Base-by-base conservation (phyloP, 2,113 vertebrate species). In the Piprites chloris region DNA sequence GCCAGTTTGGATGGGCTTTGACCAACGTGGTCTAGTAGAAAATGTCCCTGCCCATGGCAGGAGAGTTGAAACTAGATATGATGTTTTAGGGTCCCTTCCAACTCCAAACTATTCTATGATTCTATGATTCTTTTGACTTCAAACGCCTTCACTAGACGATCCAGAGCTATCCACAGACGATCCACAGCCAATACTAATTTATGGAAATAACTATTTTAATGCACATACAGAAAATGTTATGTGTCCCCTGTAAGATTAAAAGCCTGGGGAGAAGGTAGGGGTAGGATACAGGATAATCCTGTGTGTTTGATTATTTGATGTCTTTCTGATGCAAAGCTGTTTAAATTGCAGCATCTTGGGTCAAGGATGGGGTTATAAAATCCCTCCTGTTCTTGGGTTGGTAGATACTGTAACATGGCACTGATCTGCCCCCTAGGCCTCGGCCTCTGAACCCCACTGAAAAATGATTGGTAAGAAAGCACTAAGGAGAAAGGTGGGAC, bases 381-480 rank as follows among this genome's bases (percentile, higher is more conserved):
- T 52, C 32, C 20, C 67, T 35, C 1, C 30, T 68, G 56, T 20
- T 87, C 19, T 66, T 50, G n/a, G 35, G 68, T 32, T 26, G 15
- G 42, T 44, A 22, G n/a, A 2, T 24, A 14, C 9, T 33, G 23
- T 17, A 50, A 20, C 3, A 10, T 6, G 65, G 69, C 50, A 33
- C 35, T 39, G 28, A 26, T 44, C 30, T 72, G 23, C 28, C 39
- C 30, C 11, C 20, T 7, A 30, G 52, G 27, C 52, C 50, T 52
- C 44, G 46, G 26, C 23, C 11, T 30, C 44, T 55, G 35, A 23
- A 11, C 0, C 0, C 14, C 53, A 18, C 30, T 33, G n/a, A 20
- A 62, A 71, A 84, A 33, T 37, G 23, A 14, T 3, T 35, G 66
- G 61, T 35, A 56, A 62, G 17, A 27, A 63, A 42, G 47, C 26